phyloP scores from a whole-genome alignment of 2,888 invertebrate genomes.

The Apodemia hepburni region DNA sequence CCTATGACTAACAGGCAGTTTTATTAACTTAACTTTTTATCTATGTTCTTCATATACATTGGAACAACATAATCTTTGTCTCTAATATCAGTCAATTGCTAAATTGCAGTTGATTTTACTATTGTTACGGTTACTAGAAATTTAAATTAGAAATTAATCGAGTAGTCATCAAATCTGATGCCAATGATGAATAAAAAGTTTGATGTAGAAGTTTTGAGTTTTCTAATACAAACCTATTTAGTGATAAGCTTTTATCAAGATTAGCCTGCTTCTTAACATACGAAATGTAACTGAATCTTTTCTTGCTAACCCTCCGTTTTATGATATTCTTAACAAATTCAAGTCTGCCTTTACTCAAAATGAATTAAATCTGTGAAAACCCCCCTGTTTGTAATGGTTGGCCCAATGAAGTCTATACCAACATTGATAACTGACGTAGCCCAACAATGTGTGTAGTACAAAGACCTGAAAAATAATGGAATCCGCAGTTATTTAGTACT shows the following conservation, averaged over 20 bases:
- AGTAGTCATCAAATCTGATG: not conserved
- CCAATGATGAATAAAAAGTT: not conserved
- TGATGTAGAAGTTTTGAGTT: not conserved
- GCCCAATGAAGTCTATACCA: not conserved
- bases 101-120: not conserved
- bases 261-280: not conserved
- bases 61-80: constrained; percentile 5
- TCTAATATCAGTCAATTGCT: not conserved
- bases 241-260: not conserved
- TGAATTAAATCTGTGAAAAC: not conserved
- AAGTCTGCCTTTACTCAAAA: not conserved
- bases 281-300: not conserved
- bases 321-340: not conserved
- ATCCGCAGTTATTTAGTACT: not conserved
- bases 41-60: constrained; percentile 9
- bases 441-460: not conserved
- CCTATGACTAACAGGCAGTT: constrained; percentile 51
- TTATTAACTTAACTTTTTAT: constrained; percentile 13
- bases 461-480: not conserved
- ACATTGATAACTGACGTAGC: not conserved
- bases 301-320: too few relatives aligned
- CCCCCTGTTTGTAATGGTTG: not conserved
- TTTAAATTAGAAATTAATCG: not conserved
- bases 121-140: not conserved
- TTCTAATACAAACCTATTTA: not conserved